Conservation (phyloP, 2,113 vertebrate species). For the Meriones unguiculatus region DNA sequence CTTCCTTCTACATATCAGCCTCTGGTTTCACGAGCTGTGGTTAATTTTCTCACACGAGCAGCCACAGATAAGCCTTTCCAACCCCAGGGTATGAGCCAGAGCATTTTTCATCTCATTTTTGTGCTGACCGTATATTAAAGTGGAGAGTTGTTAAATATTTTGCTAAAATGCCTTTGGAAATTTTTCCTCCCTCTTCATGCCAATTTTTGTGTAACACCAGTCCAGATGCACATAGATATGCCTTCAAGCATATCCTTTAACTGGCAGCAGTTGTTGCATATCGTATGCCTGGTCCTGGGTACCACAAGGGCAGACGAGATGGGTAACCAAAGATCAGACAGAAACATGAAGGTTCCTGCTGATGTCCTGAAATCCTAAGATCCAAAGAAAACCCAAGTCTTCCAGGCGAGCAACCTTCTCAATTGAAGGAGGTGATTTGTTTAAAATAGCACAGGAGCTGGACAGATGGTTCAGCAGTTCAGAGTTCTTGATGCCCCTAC, state of each 20-base stretch:
- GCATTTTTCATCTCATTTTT: background rate
- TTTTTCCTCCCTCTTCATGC: background rate
- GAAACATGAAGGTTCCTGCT: background rate
- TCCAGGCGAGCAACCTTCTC: background rate
- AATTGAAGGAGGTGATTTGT: background rate
- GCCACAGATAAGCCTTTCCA: background rate
- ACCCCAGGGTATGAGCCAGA: background rate
- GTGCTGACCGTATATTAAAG: background rate
- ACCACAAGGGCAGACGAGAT: background rate
- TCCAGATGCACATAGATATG: background rate
- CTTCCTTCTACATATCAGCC: background rate
- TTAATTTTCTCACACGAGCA: constrained; percentile 17
- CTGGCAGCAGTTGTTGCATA: background rate
- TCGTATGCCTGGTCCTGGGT: background rate
- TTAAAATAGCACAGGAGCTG: background rate
- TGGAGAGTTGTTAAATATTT: background rate
- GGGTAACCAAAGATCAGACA: background rate
- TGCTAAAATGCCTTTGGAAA: background rate
- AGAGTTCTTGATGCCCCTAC: background rate
- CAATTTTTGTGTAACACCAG: background rate
- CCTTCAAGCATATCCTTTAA: background rate
- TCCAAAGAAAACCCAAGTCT: background rate
- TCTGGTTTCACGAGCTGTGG: background rate
- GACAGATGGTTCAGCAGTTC: background rate
- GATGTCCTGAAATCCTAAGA: background rate